A percentile compares a stretch with the other conserved stretches of the same genome.
These are phyloP conservation scores for Trichomalopsis sarcophagae DNA, from an alignment of 1,140 invertebrate species.

Conservation along the genomic window DNA sequence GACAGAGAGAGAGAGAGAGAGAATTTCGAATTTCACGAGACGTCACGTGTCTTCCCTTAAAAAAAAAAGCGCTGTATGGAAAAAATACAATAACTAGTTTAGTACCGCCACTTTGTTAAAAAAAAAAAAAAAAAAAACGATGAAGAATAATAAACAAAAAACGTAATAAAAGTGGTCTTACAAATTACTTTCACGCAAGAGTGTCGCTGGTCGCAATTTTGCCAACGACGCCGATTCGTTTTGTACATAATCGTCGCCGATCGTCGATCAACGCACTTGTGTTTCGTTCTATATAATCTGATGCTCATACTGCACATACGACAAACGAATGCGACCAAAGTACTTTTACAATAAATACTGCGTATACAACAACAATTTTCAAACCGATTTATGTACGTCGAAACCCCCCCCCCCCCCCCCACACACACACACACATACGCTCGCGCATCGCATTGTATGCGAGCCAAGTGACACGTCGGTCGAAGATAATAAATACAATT, in stretches of 20 bases:
- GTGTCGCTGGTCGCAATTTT: background rate
- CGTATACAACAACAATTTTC: constrained; percentile 3
- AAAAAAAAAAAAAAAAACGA: constrained; percentile 36
- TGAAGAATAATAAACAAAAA: constrained; percentile 27
- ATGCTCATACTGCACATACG: background rate
- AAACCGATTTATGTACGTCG: background rate
- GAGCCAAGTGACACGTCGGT: background rate
- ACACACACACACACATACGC: background rate
- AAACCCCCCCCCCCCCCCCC: no score
- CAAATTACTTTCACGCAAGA: constrained; percentile 45
- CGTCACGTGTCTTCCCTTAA: constrained; percentile 53
- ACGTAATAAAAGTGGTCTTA: constrained; percentile 44
- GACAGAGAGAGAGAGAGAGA: background rate
- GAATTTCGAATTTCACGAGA: constrained; percentile 52
- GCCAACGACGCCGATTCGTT: background rate
- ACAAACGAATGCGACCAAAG: background rate
- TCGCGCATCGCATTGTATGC: background rate
- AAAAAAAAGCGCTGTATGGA: constrained; percentile 48
- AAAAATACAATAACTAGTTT: constrained; percentile 55
- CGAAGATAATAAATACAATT: background rate
- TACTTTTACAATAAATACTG: constrained; percentile 16
- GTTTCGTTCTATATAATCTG: background rate
- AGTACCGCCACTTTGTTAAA: constrained; percentile 51
- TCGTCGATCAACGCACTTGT: background rate
- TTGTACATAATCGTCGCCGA: constrained; percentile 2